Conservation (phyloP, 64 coral and sea anemone species). For the Stichodactyla helianthus region DNA sequence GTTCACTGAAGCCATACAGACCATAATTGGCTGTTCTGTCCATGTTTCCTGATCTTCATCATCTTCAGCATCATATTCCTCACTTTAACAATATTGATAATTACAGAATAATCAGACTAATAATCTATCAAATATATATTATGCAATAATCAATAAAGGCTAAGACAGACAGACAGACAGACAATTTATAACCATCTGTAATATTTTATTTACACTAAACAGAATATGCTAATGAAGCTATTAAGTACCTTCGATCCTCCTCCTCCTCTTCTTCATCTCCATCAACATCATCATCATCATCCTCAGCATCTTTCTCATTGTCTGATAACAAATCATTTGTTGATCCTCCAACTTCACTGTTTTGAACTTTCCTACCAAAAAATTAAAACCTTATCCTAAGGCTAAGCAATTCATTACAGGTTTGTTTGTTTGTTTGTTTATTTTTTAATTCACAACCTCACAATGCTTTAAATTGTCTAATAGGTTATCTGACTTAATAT, state of each 20-base stretch:
- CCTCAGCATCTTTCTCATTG: constrained; percentile 16
- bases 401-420: no score
- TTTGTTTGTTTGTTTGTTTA: no score
- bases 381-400: not conserved
- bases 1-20: no score
- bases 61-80: constrained; percentile 10
- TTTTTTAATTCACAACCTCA: no score
- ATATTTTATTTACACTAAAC: not conserved
- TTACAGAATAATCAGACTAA: not conserved
- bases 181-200: no score
- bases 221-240: not conserved
- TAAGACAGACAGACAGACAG: no score
- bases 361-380: constrained; percentile 52
- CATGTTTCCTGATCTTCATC: constrained; percentile 55
- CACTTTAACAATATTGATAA: not conserved
- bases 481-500: no score
- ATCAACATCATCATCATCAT: constrained; percentile 11
- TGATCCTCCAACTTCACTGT: constrained; percentile 51
- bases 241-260: not conserved
- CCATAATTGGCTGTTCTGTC: constrained; percentile 29
- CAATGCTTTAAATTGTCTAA: no score
- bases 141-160: no score
- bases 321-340: constrained; percentile 58
- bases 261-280: not conserved
- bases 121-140: not conserved